phyloP scores from a whole-genome alignment of 2,797 vertebrate genomes.

The Novumbra hubbsi region DNA sequence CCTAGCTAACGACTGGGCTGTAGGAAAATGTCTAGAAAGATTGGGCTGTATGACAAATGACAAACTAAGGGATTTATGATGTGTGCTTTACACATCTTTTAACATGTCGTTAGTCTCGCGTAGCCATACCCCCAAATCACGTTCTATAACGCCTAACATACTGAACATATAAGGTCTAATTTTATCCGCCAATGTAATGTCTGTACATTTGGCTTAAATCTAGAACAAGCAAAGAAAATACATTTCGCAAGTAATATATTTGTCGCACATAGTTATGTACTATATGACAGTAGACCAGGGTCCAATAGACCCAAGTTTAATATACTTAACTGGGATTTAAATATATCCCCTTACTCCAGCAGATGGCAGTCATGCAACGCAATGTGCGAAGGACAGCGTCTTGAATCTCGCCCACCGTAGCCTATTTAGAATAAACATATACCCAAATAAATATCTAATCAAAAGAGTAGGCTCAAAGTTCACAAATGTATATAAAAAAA shows the following conservation, averaged over 20 bases:
- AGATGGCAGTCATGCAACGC: constrained; percentile 53
- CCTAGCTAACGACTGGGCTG: no score
- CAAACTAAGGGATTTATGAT: not conserved
- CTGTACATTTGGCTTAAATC: not conserved
- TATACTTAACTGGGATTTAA: not conserved
- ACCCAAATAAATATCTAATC: not conserved
- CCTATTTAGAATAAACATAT: not conserved
- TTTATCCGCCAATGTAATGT: not conserved
- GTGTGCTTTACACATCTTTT: not conserved
- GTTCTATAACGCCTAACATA: no score
- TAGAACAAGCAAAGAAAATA: not conserved
- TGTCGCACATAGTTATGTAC: not conserved
- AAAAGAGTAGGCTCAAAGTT: not conserved
- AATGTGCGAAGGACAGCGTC: no score
- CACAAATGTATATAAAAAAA: not conserved
- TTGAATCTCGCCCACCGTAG: not conserved
- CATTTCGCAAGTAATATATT: not conserved
- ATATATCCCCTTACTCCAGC: constrained; percentile 39
- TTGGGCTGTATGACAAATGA: not conserved
- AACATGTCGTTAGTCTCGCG: not conserved
- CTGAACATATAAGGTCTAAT: not conserved
- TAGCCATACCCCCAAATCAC: no score
- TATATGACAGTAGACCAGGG: not conserved
- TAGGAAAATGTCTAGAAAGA: not conserved
- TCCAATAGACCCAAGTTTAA: not conserved